phyloP scores from a whole-genome alignment of 2,888 invertebrate genomes.

The Drosophila ustulata region DNA sequence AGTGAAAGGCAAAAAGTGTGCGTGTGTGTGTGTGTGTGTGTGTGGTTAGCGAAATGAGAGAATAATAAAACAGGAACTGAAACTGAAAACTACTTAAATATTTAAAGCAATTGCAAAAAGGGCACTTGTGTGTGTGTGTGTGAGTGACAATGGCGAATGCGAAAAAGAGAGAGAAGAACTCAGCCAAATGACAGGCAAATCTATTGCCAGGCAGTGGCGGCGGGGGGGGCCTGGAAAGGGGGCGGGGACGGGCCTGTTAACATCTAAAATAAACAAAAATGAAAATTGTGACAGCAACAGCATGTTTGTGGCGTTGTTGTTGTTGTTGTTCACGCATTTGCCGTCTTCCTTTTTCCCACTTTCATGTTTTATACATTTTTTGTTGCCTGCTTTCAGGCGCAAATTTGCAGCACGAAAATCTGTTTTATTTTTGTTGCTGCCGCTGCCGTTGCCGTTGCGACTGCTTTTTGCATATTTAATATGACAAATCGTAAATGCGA shows the following conservation, averaged over 20 bases:
- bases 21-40: conserved; percentile 20
- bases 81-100: conserved; percentile 71
- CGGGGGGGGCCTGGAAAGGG: neutral
- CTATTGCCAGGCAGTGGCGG: conserved; percentile 16
- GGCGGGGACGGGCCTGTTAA: conserved; percentile 34
- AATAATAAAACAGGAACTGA: conserved; percentile 64
- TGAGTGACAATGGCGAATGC: conserved; percentile 29
- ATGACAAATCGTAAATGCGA: conserved; percentile 56
- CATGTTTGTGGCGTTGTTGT: conserved; percentile 35
- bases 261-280: conserved; percentile 49
- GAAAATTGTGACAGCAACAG: conserved; percentile 45
- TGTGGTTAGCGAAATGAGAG: conserved; percentile 61
- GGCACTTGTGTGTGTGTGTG: conserved; percentile 12
- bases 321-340: neutral
- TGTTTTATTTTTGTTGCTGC: conserved; percentile 9
- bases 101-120: conserved; percentile 70
- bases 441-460: neutral
- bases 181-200: conserved; percentile 51
- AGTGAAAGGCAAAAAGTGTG: conserved; percentile 25
- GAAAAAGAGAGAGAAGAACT: conserved; percentile 3
- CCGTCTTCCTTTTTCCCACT: neutral
- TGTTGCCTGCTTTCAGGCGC: conserved; percentile 31
- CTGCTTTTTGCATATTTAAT: conserved; percentile 60
- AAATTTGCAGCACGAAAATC: conserved; percentile 18
- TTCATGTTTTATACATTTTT: neutral